Evolutionary conservation across 2,888 invertebrate species (phyloP).

Genomic region (Stenoptilia bipunctidactyla): DNA sequence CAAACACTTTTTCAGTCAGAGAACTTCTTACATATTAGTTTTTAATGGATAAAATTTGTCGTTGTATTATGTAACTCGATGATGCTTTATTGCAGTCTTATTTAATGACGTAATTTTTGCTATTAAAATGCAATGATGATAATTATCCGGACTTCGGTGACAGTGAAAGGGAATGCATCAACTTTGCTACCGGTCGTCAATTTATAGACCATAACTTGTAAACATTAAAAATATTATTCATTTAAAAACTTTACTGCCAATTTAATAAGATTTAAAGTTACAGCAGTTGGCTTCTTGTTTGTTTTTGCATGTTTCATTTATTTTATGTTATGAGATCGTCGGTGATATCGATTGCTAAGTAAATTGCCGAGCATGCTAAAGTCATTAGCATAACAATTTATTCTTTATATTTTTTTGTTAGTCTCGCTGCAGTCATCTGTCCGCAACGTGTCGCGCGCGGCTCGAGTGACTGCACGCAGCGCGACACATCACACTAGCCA

Average conservation of each 20-base stretch:
- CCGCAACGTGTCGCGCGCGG: conserved; percentile 3
- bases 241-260: not conserved
- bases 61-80: no score
- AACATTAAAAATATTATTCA: not conserved
- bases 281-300: not conserved
- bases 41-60: no score
- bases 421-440: conserved; percentile 6
- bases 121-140: no score
- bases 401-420: not conserved
- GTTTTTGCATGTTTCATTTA: not conserved
- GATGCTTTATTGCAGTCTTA: no score
- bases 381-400: not conserved
- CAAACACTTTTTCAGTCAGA: no score
- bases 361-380: not conserved
- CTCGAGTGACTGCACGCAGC: no score
- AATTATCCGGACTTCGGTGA: no score
- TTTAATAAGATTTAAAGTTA: not conserved
- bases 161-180: not conserved
- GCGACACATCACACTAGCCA: no score
- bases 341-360: not conserved
- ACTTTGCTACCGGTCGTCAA: conserved; percentile 1
- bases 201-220: conserved; percentile 9
- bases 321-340: not conserved
- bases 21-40: no score
- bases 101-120: no score